phyloP scores from a whole-genome alignment of 2,113 vertebrate genomes.

The Panthera tigris region DNA sequence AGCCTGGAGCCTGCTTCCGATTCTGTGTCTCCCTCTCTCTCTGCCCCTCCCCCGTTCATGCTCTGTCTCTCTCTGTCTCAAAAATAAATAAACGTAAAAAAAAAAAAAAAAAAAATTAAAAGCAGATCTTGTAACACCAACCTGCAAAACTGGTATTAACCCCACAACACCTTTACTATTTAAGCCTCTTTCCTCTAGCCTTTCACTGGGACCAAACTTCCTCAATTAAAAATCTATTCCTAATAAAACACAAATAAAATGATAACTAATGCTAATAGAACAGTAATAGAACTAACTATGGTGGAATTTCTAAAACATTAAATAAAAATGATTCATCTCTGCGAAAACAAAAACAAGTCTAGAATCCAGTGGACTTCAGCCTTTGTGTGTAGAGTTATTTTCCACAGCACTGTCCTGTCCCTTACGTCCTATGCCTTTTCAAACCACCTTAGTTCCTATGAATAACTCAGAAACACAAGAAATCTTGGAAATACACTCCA shows the following conservation, averaged over 20 bases:
- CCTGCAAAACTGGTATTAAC: not conserved
- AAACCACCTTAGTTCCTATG: not conserved
- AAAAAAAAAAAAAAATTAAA: not conserved
- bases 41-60: too few relatives aligned
- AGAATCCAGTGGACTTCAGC: not conserved
- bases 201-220: not conserved
- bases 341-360: not conserved
- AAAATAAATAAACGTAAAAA: too few relatives aligned
- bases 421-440: not conserved
- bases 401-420: not conserved
- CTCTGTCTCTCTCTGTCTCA: too few relatives aligned
- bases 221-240: not conserved
- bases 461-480: not conserved
- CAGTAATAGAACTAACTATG: not conserved
- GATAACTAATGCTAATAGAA: not conserved
- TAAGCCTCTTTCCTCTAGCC: not conserved
- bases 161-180: not conserved
- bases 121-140: not conserved
- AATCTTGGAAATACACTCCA: not conserved
- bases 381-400: not conserved
- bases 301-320: not conserved
- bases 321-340: not conserved
- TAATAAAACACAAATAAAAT: not conserved
- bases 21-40: too few relatives aligned
- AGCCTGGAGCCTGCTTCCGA: too few relatives aligned